Percentiles rank a stretch among this genome's conserved stretches.
Conservation (phyloP, 2,113 vertebrate genomes). For the Hippotragus niger region DNA sequence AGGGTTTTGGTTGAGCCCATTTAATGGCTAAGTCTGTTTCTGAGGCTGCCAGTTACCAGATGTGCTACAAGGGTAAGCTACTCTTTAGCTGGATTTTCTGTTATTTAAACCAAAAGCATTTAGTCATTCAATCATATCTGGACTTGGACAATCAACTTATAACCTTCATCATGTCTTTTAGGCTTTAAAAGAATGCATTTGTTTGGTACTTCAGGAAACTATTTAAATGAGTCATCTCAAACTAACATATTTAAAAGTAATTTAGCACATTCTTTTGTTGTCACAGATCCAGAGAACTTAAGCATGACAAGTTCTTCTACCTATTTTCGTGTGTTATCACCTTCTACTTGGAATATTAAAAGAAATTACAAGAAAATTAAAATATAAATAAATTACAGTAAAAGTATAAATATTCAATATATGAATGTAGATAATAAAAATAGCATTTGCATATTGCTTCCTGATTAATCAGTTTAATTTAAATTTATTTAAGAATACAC, state of each 20-base stretch:
- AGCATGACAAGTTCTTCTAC: background rate
- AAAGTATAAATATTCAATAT: background rate
- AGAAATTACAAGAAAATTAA: background rate
- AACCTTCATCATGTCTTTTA: background rate
- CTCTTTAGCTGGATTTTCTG: background rate
- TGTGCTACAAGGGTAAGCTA: background rate
- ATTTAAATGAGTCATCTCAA: background rate
- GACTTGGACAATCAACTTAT: background rate
- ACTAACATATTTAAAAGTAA: slow-evolving; percentile 23
- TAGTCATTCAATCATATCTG: background rate
- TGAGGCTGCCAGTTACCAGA: background rate
- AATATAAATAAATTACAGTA: background rate
- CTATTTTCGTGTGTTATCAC: background rate
- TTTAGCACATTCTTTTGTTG: background rate
- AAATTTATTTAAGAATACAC: background rate
- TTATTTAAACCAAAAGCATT: background rate
- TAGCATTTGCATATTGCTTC: background rate
- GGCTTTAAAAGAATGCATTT: background rate
- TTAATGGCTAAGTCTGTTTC: background rate
- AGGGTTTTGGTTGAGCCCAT: background rate
- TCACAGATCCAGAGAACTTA: background rate
- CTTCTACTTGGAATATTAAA: background rate
- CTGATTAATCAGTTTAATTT: background rate
- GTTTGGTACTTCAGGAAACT: background rate
- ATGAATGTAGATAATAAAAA: background rate